phyloP scores from a whole-genome alignment of 1,140 invertebrate species.

The Drosophila nannoptera region DNA sequence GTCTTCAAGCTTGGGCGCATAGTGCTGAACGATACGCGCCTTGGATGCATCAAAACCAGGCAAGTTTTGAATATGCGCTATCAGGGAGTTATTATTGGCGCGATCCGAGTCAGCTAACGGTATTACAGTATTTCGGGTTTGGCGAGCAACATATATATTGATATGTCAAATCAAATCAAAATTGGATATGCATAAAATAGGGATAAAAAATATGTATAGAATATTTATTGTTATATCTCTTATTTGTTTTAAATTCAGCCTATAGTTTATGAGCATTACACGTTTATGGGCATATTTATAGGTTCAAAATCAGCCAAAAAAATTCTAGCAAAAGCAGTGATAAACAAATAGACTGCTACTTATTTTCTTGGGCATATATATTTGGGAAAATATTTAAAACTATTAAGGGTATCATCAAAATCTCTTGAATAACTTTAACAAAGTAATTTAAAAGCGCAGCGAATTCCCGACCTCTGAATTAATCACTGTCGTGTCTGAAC shows the following conservation, averaged over 20 bases:
- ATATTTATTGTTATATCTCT: conserved; percentile 66
- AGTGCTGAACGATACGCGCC: conserved; percentile 83
- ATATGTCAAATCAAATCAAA: conserved; percentile 50
- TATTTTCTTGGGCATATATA: too few relatives aligned
- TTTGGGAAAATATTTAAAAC: not conserved
- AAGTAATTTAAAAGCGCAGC: too few relatives aligned
- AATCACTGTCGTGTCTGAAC: conserved; percentile 24
- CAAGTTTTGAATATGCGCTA: conserved; percentile 84
- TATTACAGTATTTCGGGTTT: conserved; percentile 29
- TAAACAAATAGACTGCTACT: too few relatives aligned
- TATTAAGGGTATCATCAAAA: not conserved
- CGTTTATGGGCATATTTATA: conserved; percentile 28
- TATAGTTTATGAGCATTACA: conserved; percentile 29
- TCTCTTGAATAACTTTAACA: too few relatives aligned
- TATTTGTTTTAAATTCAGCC: conserved; percentile 9
- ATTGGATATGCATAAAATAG: conserved; percentile 72
- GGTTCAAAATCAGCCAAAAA: conserved; percentile 34
- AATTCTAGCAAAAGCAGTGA: conserved; percentile 45
- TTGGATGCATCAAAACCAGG: conserved; percentile 83
- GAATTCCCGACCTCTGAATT: too few relatives aligned
- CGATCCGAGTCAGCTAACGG: conserved; percentile 78
- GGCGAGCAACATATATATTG: conserved; percentile 39
- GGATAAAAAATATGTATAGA: conserved; percentile 66
- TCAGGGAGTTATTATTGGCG: conserved; percentile 83
- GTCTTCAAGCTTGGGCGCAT: conserved; percentile 80